These are phyloP conservation scores for Philaenus spumarius DNA, from an alignment of 1,140 invertebrate genomes.

Conservation along the genomic window DNA sequence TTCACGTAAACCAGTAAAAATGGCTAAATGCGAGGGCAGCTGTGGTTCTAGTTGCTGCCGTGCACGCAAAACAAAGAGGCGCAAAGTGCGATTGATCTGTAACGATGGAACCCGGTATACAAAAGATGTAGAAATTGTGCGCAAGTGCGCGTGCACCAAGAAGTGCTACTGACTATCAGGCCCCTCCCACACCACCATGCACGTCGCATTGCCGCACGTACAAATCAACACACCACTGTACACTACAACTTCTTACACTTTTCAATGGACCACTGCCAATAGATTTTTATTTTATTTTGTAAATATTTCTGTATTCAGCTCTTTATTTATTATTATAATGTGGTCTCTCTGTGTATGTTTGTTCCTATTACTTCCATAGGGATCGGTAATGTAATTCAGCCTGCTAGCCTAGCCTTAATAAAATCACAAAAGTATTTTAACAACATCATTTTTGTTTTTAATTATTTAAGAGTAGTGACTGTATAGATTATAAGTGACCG, in stretches of 20 bases:
- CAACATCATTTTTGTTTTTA: no score
- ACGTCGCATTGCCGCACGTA: constrained; percentile 23
- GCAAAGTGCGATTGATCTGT: constrained; percentile 90
- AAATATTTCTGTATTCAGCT: constrained; percentile 32
- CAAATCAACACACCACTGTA: constrained; percentile 4
- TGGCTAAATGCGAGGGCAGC: constrained; percentile 72
- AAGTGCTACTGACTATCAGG: constrained; percentile 61
- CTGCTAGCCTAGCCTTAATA: constrained; percentile 14
- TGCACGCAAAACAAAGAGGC: constrained; percentile 81
- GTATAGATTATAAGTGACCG: no score
- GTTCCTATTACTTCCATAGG: constrained; percentile 17
- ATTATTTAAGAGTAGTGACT: no score
- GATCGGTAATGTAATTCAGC: constrained; percentile 7
- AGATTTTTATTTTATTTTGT: constrained; percentile 29
- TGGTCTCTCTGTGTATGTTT: constrained; percentile 41
- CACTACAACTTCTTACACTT: not conserved
- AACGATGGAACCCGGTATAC: constrained; percentile 86
- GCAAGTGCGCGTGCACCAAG: constrained; percentile 84
- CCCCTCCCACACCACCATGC: constrained; percentile 26
- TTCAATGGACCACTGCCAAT: constrained; percentile 15
- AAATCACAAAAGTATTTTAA: not conserved
- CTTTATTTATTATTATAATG: constrained; percentile 31
- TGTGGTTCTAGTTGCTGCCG: constrained; percentile 74
- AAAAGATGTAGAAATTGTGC: constrained; percentile 92
- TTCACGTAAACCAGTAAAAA: constrained; percentile 79